Evolutionary conservation across 2,888 invertebrate genomes (phyloP).

Genomic region (Deladenus siricidicola): DNA sequence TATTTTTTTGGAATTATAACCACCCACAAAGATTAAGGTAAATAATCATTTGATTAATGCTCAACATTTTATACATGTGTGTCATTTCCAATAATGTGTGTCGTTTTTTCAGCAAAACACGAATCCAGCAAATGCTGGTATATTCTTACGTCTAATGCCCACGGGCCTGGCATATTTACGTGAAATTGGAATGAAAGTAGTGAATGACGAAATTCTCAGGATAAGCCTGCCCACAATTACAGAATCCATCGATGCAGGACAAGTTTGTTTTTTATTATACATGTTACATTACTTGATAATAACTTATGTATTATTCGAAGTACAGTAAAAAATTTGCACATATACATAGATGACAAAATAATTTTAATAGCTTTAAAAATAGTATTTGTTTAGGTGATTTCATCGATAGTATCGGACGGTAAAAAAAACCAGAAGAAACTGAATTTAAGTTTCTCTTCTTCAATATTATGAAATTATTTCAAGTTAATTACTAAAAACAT

Average conservation of each 20-base stretch:
- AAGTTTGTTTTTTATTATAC: slow-evolving; percentile 27
- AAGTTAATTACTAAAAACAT: neutral
- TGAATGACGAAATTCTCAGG: slow-evolving; percentile 51
- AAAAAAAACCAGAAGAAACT: neutral
- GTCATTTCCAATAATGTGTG: neutral
- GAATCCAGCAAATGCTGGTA: slow-evolving; percentile 47
- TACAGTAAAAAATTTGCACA: neutral
- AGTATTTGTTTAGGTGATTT: neutral
- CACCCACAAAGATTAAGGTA: too few relatives aligned
- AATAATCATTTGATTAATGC: neutral
- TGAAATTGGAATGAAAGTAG: slow-evolving; percentile 53
- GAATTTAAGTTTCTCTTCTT: neutral
- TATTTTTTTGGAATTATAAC: too few relatives aligned
- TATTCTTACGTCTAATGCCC: slow-evolving; percentile 50
- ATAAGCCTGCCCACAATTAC: slow-evolving; percentile 47
- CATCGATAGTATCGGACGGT: neutral
- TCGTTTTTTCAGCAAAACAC: slow-evolving; percentile 49
- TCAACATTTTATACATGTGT: neutral
- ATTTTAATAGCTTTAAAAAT: neutral
- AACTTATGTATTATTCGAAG: too few relatives aligned
- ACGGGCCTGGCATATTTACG: slow-evolving; percentile 51
- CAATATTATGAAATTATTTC: neutral
- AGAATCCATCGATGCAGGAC: slow-evolving; percentile 49
- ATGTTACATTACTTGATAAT: too few relatives aligned
- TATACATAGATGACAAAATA: neutral